These are phyloP conservation scores for Seira musarum DNA, from an alignment of 2,888 invertebrate genomes.

Conservation along the genomic window DNA sequence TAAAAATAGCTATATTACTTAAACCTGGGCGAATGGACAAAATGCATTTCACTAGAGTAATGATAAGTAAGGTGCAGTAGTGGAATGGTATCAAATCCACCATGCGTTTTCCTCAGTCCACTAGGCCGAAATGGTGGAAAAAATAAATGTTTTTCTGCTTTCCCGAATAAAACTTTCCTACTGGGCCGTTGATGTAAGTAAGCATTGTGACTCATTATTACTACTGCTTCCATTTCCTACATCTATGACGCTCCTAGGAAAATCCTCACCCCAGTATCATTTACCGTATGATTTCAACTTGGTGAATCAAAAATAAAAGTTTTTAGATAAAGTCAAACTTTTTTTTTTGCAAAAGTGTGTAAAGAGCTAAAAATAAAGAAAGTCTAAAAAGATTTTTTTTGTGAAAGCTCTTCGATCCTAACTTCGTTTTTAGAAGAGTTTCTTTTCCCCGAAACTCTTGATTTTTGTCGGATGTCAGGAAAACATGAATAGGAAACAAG, in stretches of 20 bases:
- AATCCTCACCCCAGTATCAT: too few relatives aligned
- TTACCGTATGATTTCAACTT: not conserved
- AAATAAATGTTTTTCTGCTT: slow-evolving; percentile 19
- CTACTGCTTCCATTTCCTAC: not conserved
- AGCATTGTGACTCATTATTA: too few relatives aligned
- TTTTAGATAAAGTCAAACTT: slow-evolving; percentile 34
- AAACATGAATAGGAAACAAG: slow-evolving; percentile 28
- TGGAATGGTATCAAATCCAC: slow-evolving; percentile 11
- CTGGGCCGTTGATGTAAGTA: too few relatives aligned
- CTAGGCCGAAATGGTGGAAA: slow-evolving; percentile 49
- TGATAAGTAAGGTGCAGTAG: not conserved
- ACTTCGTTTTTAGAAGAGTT: slow-evolving; percentile 52
- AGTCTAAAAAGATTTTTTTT: slow-evolving; percentile 22
- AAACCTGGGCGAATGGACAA: not conserved
- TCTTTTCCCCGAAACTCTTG: slow-evolving; percentile 35
- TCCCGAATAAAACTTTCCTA: slow-evolving; percentile 13
- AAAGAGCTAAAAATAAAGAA: slow-evolving; percentile 36
- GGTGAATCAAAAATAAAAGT: slow-evolving; percentile 16
- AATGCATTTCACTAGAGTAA: not conserved
- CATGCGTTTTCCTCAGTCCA: slow-evolving; percentile 47
- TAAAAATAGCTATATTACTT: not conserved
- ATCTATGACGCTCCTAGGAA: not conserved
- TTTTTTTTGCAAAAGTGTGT: slow-evolving; percentile 16
- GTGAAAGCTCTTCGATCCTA: slow-evolving; percentile 45
- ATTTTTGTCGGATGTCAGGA: slow-evolving; percentile 28